A percentile compares a stretch with the other conserved stretches of the same genome.
phyloP scores from a whole-genome alignment of 2,888 invertebrate genomes.

The Caenorhabditis panamensis region DNA sequence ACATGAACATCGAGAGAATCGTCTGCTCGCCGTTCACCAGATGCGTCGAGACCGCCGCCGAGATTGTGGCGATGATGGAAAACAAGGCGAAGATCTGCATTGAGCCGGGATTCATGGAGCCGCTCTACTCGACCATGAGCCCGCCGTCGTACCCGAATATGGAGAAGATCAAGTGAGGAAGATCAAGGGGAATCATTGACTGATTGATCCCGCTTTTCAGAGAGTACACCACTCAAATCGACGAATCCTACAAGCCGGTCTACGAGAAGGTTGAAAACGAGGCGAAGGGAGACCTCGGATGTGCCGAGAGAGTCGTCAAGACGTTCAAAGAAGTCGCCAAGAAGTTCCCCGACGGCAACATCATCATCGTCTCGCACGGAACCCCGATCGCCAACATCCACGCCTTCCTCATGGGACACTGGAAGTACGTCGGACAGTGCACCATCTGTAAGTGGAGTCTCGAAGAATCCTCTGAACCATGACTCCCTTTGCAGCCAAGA shows the following conservation, averaged over 20 bases:
- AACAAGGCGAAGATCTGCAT: slow-evolving; percentile 67
- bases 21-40: slow-evolving; percentile 78
- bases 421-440: slow-evolving; percentile 77
- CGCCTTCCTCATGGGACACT: slow-evolving; percentile 68
- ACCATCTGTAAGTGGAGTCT: slow-evolving; percentile 63
- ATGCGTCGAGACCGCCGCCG: slow-evolving; percentile 75
- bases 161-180: slow-evolving; percentile 66
- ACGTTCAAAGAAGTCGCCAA: slow-evolving; percentile 68
- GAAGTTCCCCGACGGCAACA: slow-evolving; percentile 70
- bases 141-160: slow-evolving; percentile 70
- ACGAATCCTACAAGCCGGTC: slow-evolving; percentile 72
- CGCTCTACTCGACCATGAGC: slow-evolving; percentile 67
- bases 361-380: slow-evolving; percentile 78
- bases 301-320: slow-evolving; percentile 63
- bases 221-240: slow-evolving; percentile 62
- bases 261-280: slow-evolving; percentile 68
- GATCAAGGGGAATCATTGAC: no score
- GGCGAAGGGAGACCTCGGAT: slow-evolving; percentile 65
- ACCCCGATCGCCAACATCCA: slow-evolving; percentile 77
- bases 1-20: slow-evolving; percentile 73
- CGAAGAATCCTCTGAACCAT: background rate
- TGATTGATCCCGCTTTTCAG: slow-evolving; percentile 26
- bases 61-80: slow-evolving; percentile 60
- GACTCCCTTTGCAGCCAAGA: slow-evolving; percentile 42
- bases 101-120: slow-evolving; percentile 79